Percentiles rank a stretch among this genome's conserved stretches.
Evolutionary conservation across 2,888 invertebrate genomes (phyloP).

Genomic region (Xanthia icteritia): DNA sequence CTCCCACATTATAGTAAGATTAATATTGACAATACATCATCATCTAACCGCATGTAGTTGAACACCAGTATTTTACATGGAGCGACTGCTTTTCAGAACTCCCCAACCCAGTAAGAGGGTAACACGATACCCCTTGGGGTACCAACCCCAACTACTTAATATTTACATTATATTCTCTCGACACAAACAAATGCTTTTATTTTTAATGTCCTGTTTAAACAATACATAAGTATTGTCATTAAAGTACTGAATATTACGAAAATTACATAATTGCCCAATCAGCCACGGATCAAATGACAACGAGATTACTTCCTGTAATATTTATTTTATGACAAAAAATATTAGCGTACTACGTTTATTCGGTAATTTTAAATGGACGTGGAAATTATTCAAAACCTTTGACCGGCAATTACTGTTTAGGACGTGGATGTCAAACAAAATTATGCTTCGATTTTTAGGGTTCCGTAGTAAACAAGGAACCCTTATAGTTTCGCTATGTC

Average conservation of each 20-base stretch:
- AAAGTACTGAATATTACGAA: constrained; percentile 49
- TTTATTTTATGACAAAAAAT: constrained; percentile 51
- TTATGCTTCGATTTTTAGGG: too few species aligned
- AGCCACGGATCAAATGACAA: constrained; percentile 66
- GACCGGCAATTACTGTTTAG: neutral
- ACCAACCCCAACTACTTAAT: too few species aligned
- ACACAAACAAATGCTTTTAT: constrained; percentile 15
- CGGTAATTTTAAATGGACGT: constrained; percentile 35
- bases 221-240: constrained; percentile 53
- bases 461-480: too few species aligned
- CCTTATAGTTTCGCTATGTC: too few species aligned
- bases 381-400: constrained; percentile 30
- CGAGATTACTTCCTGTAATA: constrained; percentile 63
- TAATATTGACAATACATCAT: neutral
- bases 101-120: neutral
- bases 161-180: neutral
- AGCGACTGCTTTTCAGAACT: neutral
- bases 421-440: neutral
- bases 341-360: constrained; percentile 28
- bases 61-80: neutral
- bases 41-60: neutral
- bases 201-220: constrained; percentile 1
- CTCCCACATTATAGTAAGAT: neutral
- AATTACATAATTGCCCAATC: constrained; percentile 64
- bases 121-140: too few species aligned